Base-by-base conservation (phyloP, 1,140 invertebrate species). In the Drosophila fuyamai region DNA sequence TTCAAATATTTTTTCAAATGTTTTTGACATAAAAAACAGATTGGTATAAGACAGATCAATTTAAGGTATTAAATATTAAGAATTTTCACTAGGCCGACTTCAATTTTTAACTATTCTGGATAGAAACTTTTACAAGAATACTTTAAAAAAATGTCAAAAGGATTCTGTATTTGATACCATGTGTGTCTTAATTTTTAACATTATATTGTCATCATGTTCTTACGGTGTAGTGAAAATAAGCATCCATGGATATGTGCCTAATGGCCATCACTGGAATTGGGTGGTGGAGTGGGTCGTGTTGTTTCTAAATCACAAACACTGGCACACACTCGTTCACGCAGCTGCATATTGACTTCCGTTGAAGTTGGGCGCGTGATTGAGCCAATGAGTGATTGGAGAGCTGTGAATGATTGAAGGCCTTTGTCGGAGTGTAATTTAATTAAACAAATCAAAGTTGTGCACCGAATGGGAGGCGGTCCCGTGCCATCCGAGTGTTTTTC, bases 321-420 rank as follows among this genome's bases (percentile, higher is more conserved):
- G 29, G 27, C 57, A 62, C 44, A 60, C 70, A 62, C 58, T 63
- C 47, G 48, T 14, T 32, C 62, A 71, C 23, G 32, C 71, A 72
- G 47, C 65, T 70, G 57, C 54, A 68, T 89, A 65, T 80, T 66
- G 72, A 70, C 60, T 89, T 77, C 56, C 81, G 76, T 70, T 83
- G 65, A 78, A 58, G 61, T 82, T 83, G 60, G 57, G 60, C 72
- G 82, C 82, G 78, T 83, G 84, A 88, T 89, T 83, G 79, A 83
- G 84, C 83, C 83, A 88, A 88, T 88, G 83, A 89, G 76, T 88
- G 83, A 88, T 88, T 88, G 83, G 63, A 80, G 76, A 89, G 76
- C 84, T 89, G 84, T 88, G 84, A 88, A 88, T 89, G 83, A 88
- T 88, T 89, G 83, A 88, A 88, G 76, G 84, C 83, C 76, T 88